A percentile compares a stretch with the other conserved stretches of the same genome.
phyloP scores from a whole-genome alignment of 2,797 vertebrate species.

The Phaenicophaeus curvirostris region DNA sequence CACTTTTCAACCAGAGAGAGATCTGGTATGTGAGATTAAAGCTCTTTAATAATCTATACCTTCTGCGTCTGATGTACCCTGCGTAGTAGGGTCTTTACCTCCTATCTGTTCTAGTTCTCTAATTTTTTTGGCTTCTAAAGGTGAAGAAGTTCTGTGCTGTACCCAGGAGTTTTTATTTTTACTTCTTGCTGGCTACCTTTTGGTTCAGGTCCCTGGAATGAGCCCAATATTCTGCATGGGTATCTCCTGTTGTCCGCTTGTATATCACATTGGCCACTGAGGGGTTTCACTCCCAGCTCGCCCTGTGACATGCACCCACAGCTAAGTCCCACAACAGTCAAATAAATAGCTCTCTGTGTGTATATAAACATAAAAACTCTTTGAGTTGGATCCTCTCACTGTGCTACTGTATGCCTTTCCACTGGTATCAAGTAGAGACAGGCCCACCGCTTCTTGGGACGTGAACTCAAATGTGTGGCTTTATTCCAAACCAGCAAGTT shows the following conservation, averaged over 20 bases:
- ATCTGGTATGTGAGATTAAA: neutral
- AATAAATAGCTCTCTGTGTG: neutral
- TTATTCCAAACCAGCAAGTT: neutral
- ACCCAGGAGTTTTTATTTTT: neutral
- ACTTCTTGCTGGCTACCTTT: neutral
- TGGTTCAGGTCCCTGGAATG: neutral
- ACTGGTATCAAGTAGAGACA: neutral
- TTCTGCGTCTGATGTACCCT: neutral
- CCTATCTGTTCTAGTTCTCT: neutral
- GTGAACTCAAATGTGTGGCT: neutral
- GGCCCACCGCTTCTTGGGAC: neutral
- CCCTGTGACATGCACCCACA: neutral
- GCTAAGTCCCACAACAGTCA: neutral
- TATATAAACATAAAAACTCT: neutral
- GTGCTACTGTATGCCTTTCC: neutral
- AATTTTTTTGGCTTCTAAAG: neutral
- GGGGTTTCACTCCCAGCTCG: neutral
- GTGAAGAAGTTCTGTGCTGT: neutral
- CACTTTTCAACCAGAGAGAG: neutral
- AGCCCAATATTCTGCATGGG: neutral
- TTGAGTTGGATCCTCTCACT: neutral
- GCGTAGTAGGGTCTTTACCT: neutral
- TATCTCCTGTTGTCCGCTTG: neutral
- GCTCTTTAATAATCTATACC: neutral
- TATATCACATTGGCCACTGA: rapidly evolving